A percentile compares a stretch with the other conserved stretches of the same genome.
Conservation (phyloP, 2,888 invertebrate genomes). For the Nebria salina region DNA sequence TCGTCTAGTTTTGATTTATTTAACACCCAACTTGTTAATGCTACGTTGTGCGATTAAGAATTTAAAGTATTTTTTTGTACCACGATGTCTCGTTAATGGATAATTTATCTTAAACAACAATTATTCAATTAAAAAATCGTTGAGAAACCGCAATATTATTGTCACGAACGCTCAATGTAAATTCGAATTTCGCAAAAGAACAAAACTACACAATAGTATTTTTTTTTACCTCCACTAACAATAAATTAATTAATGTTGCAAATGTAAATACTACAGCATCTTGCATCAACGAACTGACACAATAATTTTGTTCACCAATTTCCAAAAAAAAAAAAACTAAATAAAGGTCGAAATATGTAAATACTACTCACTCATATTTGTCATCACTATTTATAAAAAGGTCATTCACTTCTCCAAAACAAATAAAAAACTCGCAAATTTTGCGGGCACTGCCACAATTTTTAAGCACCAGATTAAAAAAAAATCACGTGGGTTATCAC, state of each 20-base stretch:
- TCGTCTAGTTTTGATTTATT: not conserved
- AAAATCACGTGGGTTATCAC: slow-evolving; percentile 7
- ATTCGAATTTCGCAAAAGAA: slow-evolving; percentile 16
- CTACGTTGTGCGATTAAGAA: too few species aligned
- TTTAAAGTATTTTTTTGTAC: too few species aligned
- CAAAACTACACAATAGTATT: slow-evolving; percentile 9
- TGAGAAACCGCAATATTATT: not conserved
- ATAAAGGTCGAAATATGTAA: not conserved
- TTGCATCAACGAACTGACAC: not conserved
- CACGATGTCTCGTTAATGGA: too few species aligned
- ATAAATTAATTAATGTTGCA: slow-evolving; percentile 7
- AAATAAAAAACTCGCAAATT: not conserved
- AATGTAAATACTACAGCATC: not conserved
- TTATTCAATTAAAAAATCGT: not conserved
- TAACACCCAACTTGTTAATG: not conserved
- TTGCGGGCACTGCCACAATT: not conserved
- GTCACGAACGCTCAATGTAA: slow-evolving; percentile 6
- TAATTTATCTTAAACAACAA: not conserved
- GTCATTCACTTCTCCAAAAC: slow-evolving; percentile 3
- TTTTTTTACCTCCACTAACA: slow-evolving; percentile 4
- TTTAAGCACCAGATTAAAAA: not conserved
- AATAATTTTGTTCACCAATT: slow-evolving; percentile 22
- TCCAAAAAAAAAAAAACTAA: not conserved
- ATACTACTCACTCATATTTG: slow-evolving; percentile 22
- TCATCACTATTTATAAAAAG: slow-evolving; percentile 5